Evolutionary conservation across 92 coral and sea anemone species (phyloP).

Genomic region (Heliopora coerulea): DNA sequence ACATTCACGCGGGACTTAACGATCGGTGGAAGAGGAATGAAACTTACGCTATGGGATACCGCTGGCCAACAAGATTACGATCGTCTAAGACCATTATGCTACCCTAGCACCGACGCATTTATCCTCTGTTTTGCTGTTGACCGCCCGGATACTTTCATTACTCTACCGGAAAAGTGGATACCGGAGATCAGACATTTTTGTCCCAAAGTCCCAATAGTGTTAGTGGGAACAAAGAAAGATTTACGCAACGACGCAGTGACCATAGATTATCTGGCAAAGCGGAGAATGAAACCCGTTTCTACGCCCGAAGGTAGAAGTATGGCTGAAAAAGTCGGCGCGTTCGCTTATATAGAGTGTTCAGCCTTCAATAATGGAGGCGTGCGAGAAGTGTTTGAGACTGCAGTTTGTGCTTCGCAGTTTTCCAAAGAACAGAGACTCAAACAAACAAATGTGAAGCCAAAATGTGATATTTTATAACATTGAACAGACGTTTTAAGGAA

Average conservation of each 20-base stretch:
- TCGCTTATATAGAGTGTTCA: constrained; percentile 15
- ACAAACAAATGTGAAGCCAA: no score
- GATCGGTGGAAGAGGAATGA: neutral
- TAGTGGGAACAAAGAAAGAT: constrained; percentile 22
- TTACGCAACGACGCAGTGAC: constrained; percentile 15
- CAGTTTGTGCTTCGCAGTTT: constrained; percentile 15
- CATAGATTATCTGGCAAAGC: neutral
- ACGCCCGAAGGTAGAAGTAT: constrained; percentile 1
- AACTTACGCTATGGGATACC: constrained; percentile 21
- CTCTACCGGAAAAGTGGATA: neutral
- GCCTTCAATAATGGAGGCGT: constrained; percentile 13
- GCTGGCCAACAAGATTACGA: constrained; percentile 18
- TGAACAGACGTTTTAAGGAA: no score
- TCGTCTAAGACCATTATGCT: constrained; percentile 13
- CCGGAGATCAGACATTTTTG: constrained; percentile 16
- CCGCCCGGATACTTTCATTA: neutral
- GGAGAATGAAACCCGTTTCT: neutral
- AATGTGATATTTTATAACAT: no score
- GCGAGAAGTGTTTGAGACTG: constrained; percentile 12
- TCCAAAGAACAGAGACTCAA: no score
- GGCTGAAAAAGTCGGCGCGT: constrained; percentile 11
- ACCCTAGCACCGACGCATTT: constrained; percentile 7
- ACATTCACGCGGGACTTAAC: neutral
- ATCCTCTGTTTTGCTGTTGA: constrained; percentile 19
- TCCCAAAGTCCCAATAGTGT: constrained; percentile 10